Conservation (phyloP, 2,888 invertebrate genomes). For the Himalopsyche kuldschensis region DNA sequence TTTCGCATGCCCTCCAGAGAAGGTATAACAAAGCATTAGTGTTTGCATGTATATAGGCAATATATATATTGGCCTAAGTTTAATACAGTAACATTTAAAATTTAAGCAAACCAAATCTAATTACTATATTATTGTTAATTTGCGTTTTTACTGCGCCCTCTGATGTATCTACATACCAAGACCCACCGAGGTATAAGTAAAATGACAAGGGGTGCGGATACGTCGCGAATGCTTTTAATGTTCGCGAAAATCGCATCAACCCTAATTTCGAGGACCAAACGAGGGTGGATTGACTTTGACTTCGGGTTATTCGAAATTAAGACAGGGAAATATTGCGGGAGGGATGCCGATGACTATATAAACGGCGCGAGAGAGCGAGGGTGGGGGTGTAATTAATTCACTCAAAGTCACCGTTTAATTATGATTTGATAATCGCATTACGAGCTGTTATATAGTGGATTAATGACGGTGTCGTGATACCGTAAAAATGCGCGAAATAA, state of each 20-base stretch:
- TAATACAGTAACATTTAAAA: not conserved
- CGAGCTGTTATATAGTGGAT: slow-evolving; percentile 31
- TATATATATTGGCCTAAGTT: not conserved
- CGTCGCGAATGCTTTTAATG: slow-evolving; percentile 37
- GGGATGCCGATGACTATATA: slow-evolving; percentile 8
- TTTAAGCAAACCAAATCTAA: not conserved
- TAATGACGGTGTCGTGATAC: slow-evolving; percentile 4
- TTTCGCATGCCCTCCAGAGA: too few species aligned
- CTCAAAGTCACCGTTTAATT: slow-evolving; percentile 39
- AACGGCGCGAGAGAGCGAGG: slow-evolving; percentile 12
- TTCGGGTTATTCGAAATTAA: slow-evolving; percentile 37
- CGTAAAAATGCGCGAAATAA: not conserved
- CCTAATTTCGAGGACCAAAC: slow-evolving; percentile 35
- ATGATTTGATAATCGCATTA: slow-evolving; percentile 40
- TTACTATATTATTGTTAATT: not conserved
- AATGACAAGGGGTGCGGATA: not conserved
- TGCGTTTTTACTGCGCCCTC: not conserved
- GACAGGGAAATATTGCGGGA: slow-evolving; percentile 33
- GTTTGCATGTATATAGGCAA: not conserved
- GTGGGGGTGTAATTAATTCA: slow-evolving; percentile 37
- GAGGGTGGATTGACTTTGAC: slow-evolving; percentile 35
- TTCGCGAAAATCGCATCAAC: slow-evolving; percentile 39
- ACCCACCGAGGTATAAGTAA: not conserved
- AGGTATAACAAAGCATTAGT: too few species aligned
- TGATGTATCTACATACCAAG: not conserved